These are phyloP conservation scores for Delphinapterus leucas DNA, from an alignment of 2,113 vertebrate genomes.

Conservation along the genomic window DNA sequence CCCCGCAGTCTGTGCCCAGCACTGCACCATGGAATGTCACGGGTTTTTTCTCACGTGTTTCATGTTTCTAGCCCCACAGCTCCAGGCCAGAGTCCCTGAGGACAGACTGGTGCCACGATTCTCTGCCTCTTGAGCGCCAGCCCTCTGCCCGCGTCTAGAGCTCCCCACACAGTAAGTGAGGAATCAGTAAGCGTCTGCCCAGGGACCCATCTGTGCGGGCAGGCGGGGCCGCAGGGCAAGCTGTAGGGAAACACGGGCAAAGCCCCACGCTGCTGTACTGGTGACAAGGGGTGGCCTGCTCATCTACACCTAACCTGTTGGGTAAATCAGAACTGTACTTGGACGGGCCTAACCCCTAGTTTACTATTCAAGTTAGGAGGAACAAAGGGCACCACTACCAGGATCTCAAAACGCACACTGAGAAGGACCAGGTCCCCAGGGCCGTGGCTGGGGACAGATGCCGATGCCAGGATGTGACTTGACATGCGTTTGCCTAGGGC, in stretches of 20 bases:
- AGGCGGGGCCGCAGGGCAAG: neutral
- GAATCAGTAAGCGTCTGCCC: neutral
- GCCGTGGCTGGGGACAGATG: neutral
- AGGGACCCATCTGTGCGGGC: neutral
- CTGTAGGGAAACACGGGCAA: neutral
- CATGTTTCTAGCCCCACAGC: neutral
- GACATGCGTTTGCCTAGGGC: neutral
- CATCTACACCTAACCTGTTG: neutral
- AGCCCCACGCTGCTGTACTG: neutral
- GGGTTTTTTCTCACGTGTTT: neutral
- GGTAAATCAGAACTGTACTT: neutral
- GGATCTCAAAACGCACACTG: neutral
- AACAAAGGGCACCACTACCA: neutral
- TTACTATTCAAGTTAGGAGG: neutral
- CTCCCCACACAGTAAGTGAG: neutral
- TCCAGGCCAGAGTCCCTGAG: neutral
- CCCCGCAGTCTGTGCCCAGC: neutral
- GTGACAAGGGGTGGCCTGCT: neutral
- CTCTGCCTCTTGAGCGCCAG: too few relatives aligned
- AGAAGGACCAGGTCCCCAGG: neutral
- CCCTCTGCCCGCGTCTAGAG: neutral
- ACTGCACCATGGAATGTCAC: accelerated
- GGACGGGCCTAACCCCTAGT: neutral
- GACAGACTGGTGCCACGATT: neutral
- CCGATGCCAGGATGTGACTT: neutral